A percentile compares a stretch with the other conserved stretches of the same genome.
Conservation (phyloP, 2,888 invertebrate species). For the Eulithis testata region DNA sequence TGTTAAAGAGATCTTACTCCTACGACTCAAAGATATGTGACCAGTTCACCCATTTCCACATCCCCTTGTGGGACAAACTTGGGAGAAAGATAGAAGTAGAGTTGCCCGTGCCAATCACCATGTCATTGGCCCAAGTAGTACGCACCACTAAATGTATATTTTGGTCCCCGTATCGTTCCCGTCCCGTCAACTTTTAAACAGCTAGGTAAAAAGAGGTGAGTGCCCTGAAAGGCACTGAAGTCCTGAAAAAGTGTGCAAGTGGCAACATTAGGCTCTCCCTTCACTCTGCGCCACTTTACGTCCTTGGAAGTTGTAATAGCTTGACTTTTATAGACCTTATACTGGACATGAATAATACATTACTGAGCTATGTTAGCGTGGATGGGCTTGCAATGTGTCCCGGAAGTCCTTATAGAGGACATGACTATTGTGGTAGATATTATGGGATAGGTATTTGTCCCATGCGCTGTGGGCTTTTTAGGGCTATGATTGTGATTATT, state of each 20-base stretch:
- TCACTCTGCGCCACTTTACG: slow-evolving; percentile 28
- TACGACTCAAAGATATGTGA: too few relatives aligned
- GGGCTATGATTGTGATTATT: too few relatives aligned
- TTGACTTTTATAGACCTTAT: slow-evolving; percentile 18
- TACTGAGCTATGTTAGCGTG: not conserved
- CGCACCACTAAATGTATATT: not conserved
- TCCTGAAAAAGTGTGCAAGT: slow-evolving; percentile 36
- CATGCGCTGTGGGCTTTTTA: too few relatives aligned
- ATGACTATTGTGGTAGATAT: too few relatives aligned
- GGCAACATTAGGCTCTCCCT: slow-evolving; percentile 30
- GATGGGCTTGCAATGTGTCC: not conserved
- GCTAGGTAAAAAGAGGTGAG: slow-evolving; percentile 34
- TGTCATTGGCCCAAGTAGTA: too few relatives aligned
- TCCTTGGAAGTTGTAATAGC: slow-evolving; percentile 30
- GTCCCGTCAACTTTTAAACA: slow-evolving; percentile 2
- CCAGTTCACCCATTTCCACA: too few relatives aligned
- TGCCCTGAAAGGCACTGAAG: slow-evolving; percentile 27
- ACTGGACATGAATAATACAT: slow-evolving; percentile 28
- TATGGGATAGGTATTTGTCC: too few relatives aligned
- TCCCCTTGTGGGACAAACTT: too few relatives aligned
- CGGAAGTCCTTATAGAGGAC: not conserved
- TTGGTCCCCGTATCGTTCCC: slow-evolving; percentile 8
- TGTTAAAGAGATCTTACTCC: too few relatives aligned
- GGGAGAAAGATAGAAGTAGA: too few relatives aligned
- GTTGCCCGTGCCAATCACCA: too few relatives aligned